phyloP scores from a whole-genome alignment of 2,797 vertebrate genomes.

The Acropternis orthonyx region DNA sequence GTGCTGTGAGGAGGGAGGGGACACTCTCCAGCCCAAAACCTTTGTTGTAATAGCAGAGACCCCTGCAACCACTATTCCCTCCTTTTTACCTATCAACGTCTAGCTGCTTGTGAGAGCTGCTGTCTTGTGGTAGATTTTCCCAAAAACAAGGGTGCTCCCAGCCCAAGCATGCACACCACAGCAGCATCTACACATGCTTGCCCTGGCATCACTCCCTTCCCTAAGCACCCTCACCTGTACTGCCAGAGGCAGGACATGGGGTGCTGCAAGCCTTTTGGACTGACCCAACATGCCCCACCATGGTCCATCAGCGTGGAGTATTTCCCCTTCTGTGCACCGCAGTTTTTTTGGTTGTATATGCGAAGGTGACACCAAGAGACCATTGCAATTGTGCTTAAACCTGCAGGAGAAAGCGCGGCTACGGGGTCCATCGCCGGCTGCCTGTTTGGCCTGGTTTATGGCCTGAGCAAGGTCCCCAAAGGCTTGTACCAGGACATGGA shows the following conservation, averaged over 20 bases:
- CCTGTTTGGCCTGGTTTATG: conserved; percentile 89
- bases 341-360: neutral
- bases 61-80: neutral
- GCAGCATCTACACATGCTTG: neutral
- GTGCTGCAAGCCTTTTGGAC: neutral
- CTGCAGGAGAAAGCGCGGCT: conserved; percentile 88
- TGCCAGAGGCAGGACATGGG: accelerated
- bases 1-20: neutral
- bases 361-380: neutral
- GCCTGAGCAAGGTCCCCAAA: conserved; percentile 81
- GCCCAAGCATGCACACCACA: accelerated
- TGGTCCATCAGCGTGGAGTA: accelerated
- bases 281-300: accelerated
- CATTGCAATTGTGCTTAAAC: conserved; percentile 33
- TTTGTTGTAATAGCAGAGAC: accelerated
- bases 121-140: neutral
- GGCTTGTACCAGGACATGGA: conserved; percentile 88
- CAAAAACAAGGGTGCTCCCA: neutral
- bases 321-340: accelerated
- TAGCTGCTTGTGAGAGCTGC: neutral
- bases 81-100: neutral
- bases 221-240: neutral
- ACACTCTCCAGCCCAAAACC: accelerated
- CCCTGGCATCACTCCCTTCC: neutral
- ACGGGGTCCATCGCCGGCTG: conserved; percentile 91